A percentile compares a stretch with the other conserved stretches of the same genome.
Conservation (phyloP, 2,113 vertebrate species). For the Ageneiosus marmoratus region DNA sequence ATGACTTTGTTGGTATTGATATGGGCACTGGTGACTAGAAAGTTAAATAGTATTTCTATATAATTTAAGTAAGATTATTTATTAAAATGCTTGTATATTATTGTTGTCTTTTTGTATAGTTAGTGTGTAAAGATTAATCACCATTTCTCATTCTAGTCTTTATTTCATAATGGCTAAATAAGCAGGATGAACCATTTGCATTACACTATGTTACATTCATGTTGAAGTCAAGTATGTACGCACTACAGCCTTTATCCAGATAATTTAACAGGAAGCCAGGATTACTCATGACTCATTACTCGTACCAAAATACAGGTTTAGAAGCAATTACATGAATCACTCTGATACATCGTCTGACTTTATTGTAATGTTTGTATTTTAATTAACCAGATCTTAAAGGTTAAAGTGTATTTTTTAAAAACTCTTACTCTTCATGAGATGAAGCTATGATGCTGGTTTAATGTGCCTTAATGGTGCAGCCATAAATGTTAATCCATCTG, state of each 20-base stretch:
- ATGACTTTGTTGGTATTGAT: not conserved
- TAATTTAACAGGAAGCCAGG: not conserved
- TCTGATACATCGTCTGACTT: not conserved
- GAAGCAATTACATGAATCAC: not conserved
- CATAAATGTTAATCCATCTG: slow-evolving; percentile 36
- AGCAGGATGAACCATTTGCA: not conserved
- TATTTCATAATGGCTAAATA: not conserved
- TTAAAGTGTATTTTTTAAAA: not conserved
- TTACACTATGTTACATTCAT: not conserved
- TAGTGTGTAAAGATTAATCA: not conserved
- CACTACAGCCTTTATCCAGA: not conserved
- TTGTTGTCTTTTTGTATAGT: not conserved
- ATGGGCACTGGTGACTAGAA: not conserved
- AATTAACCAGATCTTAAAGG: not conserved
- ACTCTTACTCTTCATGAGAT: not conserved
- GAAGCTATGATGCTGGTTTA: slow-evolving; percentile 18
- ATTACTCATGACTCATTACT: slow-evolving; percentile 2
- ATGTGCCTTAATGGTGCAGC: not conserved
- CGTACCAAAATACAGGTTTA: not conserved
- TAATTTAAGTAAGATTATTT: not conserved
- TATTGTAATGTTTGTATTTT: slow-evolving; percentile 7
- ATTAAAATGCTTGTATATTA: not conserved
- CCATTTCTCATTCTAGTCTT: not conserved
- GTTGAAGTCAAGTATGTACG: not conserved
- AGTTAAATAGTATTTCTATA: not conserved